Base-by-base conservation (phyloP, 2,797 vertebrate genomes). In the Otus scops region DNA sequence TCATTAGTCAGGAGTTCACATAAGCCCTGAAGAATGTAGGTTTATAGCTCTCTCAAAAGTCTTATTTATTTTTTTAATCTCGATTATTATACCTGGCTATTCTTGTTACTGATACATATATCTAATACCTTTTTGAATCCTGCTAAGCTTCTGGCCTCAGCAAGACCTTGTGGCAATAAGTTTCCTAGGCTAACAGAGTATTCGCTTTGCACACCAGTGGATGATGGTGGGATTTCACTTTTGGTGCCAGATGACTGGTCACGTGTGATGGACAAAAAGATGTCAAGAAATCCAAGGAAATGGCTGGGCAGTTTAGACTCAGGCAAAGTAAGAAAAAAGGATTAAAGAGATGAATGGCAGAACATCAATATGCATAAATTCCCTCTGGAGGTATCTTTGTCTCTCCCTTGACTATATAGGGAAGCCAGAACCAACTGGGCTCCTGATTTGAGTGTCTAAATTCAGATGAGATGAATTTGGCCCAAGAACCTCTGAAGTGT, bases 71-170 rank as follows among this genome's bases (percentile, higher is more conserved):
- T 94, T 75, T 80, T 91, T 43, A 95, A 89, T 88, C 65, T 89
- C 95, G 92, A 92, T 93, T 97, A 96, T 96, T 95, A 84, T 93
- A 97, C 93, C 90, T 95, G 88, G 90, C 84, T 95, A 85, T 92
- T 89, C 88, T 88, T 85, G 64, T 41, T 94, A 92, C 59, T 70
- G 64, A 63, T 38, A 89, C 79, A 95, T 95, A 80, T 68, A 95
- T 60, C 50, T 93, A 88, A 95, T 92, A 59, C 60, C 20, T 84
- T 89, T 83, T 92, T 86, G 90, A 95, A 88, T 89, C 95, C 94
- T 94, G 56, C 78, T 92, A 89, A 95, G 78, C 71, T 88, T 57
- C 56, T 95, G 94, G 88, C 96, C 88, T 89, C 36, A 9, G 61
- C 36, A 77, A 89, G 90, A 93, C 86, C 93, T 81, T 26, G 50